Percentiles rank a stretch among this genome's conserved stretches.
These are phyloP conservation scores for Conistra vaccinii DNA, from an alignment of 2,888 invertebrate genomes.

Conservation along the genomic window DNA sequence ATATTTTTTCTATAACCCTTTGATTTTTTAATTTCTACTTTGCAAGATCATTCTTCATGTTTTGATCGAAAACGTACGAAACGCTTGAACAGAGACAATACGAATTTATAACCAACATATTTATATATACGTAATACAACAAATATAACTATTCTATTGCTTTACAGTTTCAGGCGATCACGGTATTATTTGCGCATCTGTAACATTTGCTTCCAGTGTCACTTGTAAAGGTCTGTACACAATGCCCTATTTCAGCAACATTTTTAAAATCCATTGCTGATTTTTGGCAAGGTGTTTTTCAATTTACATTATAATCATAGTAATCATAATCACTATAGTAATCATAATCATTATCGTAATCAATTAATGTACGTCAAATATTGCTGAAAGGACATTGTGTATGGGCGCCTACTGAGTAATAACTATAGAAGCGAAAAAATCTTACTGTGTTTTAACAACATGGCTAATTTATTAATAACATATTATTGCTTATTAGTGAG, in stretches of 20 bases:
- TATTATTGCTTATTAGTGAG: conserved; percentile 62
- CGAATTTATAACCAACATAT: conserved; percentile 53
- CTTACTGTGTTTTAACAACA: conserved; percentile 51
- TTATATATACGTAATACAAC: conserved; percentile 54
- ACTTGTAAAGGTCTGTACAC: not conserved
- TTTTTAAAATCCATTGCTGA: not conserved
- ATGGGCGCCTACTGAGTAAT: conserved; percentile 1
- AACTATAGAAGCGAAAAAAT: conserved; percentile 37
- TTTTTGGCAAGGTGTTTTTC: not conserved
- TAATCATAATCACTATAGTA: not conserved
- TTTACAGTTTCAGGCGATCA: conserved; percentile 72
- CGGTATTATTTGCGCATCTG: conserved; percentile 49
- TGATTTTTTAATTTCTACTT: not conserved
- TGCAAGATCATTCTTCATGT: not conserved
- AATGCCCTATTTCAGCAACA: not conserved
- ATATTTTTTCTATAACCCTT: not conserved
- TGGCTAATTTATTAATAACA: conserved; percentile 57
- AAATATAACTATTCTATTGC: conserved; percentile 76
- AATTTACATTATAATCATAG: too few species aligned
- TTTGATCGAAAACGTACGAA: conserved; percentile 37
- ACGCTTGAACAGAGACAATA: conserved; percentile 35
- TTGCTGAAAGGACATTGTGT: not conserved
- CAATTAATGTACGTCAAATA: not conserved
- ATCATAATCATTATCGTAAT: not conserved
- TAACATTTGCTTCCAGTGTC: conserved; percentile 43